Percentiles rank a stretch among this genome's conserved stretches.
phyloP scores from a whole-genome alignment of 2,113 vertebrate genomes.

The Esox niger region DNA sequence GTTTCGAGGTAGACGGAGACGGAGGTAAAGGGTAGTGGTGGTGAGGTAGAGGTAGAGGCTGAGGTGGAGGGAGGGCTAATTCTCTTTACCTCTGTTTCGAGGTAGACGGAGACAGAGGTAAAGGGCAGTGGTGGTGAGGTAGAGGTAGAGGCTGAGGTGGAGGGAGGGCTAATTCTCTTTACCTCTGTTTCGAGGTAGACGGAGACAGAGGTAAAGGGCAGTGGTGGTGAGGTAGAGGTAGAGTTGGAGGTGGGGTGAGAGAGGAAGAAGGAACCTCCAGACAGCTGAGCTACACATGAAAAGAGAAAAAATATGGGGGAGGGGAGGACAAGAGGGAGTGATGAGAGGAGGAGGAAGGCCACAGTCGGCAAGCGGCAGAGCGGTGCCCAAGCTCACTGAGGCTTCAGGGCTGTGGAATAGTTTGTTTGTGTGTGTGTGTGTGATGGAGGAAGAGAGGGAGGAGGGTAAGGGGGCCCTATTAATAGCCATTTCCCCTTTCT shows the following conservation, averaged over 20 bases:
- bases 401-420: conserved; percentile 25
- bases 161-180: too few species aligned
- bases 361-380: too few species aligned
- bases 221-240: conserved; percentile 5
- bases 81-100: too few species aligned
- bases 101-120: too few species aligned
- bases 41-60: too few species aligned
- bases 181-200: too few species aligned
- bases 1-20: too few species aligned
- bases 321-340: not conserved
- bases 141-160: too few species aligned
- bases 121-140: too few species aligned
- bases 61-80: too few species aligned
- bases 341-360: too few species aligned
- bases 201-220: conserved; percentile 11
- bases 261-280: not conserved
- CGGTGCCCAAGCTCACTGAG: conserved; percentile 37
- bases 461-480: conserved; percentile 51
- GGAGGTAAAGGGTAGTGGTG: too few species aligned
- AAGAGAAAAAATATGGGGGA: conserved; percentile 20
- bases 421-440: conserved; percentile 6
- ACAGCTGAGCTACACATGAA: conserved; percentile 30
- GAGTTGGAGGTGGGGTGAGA: conserved; percentile 16
- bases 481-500: conserved; percentile 59
- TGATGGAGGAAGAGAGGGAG: not conserved